Percentiles rank a stretch among this genome's conserved stretches.
Evolutionary conservation across 2,888 invertebrate species (phyloP).

Genomic region (Drosophila suboccidentalis): DNA sequence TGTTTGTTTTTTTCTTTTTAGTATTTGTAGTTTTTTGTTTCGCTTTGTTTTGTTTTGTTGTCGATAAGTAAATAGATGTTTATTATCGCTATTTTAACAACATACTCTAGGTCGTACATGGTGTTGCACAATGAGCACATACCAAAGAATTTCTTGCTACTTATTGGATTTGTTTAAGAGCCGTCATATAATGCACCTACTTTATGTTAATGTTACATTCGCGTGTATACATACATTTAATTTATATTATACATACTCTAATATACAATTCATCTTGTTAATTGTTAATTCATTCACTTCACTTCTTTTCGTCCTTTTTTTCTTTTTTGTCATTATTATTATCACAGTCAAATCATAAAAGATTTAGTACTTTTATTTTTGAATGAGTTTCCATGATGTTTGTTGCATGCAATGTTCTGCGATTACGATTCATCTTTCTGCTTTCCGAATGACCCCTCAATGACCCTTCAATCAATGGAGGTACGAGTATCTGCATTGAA

Average conservation of each 20-base stretch:
- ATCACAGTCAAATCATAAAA: constrained; percentile 86
- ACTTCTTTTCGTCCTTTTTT: constrained; percentile 47
- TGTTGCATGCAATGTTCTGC: constrained; percentile 62
- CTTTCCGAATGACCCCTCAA: constrained; percentile 41
- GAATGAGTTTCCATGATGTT: constrained; percentile 80
- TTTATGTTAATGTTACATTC: constrained; percentile 56
- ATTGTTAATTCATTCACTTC: constrained; percentile 47
- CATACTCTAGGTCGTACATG: constrained; percentile 58
- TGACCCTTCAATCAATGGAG: constrained; percentile 35
- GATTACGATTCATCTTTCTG: constrained; percentile 40
- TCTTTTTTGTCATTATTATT: constrained; percentile 82
- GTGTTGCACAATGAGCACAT: constrained; percentile 50
- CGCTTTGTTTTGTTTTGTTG: constrained; percentile 17
- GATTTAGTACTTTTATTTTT: constrained; percentile 84
- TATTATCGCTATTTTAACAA: constrained; percentile 57
- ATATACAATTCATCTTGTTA: constrained; percentile 57
- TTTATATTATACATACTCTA: constrained; percentile 72
- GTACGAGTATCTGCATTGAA: constrained; percentile 41
- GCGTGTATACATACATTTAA: constrained; percentile 66
- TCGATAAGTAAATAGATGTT: constrained; percentile 51
- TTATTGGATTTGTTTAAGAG: constrained; percentile 58
- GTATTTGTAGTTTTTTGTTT: constrained; percentile 16
- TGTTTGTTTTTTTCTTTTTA: constrained; percentile 12
- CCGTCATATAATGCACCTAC: constrained; percentile 55
- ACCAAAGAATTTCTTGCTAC: constrained; percentile 51